Percentiles rank a stretch among this genome's conserved stretches.
Conservation (phyloP, 2,888 invertebrate species). For the Oxytorus armatus region DNA sequence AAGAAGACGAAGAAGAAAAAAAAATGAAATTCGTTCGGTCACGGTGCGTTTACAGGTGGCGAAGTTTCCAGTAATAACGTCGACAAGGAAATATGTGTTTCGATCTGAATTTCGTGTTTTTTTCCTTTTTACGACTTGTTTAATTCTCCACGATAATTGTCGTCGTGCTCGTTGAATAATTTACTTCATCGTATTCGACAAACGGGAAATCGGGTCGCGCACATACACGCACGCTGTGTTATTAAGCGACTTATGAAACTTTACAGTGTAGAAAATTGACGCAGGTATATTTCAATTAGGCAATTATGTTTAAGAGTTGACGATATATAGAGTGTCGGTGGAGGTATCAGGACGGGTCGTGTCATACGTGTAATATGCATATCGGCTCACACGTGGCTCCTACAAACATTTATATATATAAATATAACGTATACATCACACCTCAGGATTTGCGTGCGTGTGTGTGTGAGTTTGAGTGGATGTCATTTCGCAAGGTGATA, state of each 20-base stretch:
- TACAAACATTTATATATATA: slow-evolving; percentile 11
- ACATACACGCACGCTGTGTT: not conserved
- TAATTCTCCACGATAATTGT: slow-evolving; percentile 5
- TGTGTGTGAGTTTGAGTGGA: slow-evolving; percentile 11
- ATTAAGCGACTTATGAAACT: slow-evolving; percentile 16
- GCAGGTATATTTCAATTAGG: slow-evolving; percentile 41
- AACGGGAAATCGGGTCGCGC: slow-evolving; percentile 38
- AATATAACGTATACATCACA: no score
- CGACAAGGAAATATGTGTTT: not conserved
- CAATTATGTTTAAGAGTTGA: slow-evolving; percentile 33
- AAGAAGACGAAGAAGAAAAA: slow-evolving; percentile 51
- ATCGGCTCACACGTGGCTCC: not conserved
- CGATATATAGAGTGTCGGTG: slow-evolving; percentile 6
- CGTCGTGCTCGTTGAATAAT: slow-evolving; percentile 24
- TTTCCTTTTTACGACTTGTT: slow-evolving; percentile 9
- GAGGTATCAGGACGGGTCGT: slow-evolving; percentile 10
- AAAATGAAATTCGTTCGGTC: slow-evolving; percentile 77
- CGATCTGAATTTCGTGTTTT: not conserved
- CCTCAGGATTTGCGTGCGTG: not conserved
- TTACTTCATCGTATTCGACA: slow-evolving; percentile 18
- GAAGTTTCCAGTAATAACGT: slow-evolving; percentile 61
- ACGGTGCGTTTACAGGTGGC: slow-evolving; percentile 79
- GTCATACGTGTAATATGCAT: slow-evolving; percentile 53
- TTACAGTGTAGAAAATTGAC: slow-evolving; percentile 37
- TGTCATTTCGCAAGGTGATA: slow-evolving; percentile 57